Conservation (phyloP, 2,888 invertebrate species). For the Pterobdella sp. region DNA sequence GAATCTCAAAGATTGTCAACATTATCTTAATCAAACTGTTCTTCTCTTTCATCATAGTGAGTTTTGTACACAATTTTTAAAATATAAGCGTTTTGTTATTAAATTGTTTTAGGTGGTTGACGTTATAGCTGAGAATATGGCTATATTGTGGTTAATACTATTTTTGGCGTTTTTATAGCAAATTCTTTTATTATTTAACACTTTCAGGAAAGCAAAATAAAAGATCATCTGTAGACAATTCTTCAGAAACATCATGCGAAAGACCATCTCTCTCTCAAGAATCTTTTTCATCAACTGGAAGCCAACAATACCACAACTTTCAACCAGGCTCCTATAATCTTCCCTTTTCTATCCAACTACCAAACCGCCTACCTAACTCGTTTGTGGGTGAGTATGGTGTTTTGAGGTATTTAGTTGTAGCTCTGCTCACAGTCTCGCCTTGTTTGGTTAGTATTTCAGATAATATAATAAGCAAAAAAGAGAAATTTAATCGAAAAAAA, state of each 20-base stretch:
- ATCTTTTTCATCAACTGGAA: no score
- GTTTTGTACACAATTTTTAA: no score
- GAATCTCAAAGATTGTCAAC: neutral
- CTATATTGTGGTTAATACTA: no score
- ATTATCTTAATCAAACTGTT: neutral
- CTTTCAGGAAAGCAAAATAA: no score
- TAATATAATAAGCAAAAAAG: neutral
- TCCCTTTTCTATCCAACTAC: conserved; percentile 30
- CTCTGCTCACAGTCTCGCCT: neutral
- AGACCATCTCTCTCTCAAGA: no score
- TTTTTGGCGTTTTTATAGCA: no score
- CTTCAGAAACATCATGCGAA: no score
- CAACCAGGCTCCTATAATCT: conserved; percentile 13
- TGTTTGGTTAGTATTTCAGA: neutral
- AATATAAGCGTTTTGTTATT: no score
- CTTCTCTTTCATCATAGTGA: neutral
- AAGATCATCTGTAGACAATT: no score
- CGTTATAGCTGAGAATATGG: no score
- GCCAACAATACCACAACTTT: conserved; percentile 4
- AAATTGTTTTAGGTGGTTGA: no score
- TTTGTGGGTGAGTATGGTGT: conserved; percentile 27
- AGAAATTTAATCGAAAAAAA: neutral
- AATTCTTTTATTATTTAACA: no score
- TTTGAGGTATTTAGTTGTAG: conserved; percentile 25
- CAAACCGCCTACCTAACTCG: conserved; percentile 18